These are phyloP conservation scores for Acanthacorydalis orientalis DNA, from an alignment of 2,888 invertebrate genomes.

Conservation along the genomic window DNA sequence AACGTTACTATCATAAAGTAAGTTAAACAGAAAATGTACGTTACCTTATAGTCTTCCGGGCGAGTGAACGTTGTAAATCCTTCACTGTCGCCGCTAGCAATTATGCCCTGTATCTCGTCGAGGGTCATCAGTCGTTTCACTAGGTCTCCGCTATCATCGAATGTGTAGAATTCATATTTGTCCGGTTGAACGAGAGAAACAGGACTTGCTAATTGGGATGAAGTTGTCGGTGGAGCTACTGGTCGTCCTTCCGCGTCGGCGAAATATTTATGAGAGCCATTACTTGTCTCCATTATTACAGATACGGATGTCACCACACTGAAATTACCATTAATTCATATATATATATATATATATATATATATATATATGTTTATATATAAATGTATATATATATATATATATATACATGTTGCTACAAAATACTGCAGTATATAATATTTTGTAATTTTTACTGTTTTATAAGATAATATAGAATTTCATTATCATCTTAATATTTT, in stretches of 20 bases:
- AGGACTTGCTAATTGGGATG: constrained; percentile 57
- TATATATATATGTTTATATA: too few relatives aligned
- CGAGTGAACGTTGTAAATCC: constrained; percentile 12
- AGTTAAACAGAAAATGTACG: too few relatives aligned
- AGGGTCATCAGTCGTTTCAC: constrained; percentile 71
- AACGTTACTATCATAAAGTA: too few relatives aligned
- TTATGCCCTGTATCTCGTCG: constrained; percentile 69
- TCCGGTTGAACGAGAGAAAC: constrained; percentile 66
- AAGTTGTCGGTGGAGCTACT: constrained; percentile 41
- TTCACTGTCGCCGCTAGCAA: constrained; percentile 63
- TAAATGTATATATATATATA: too few relatives aligned
- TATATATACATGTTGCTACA: too few relatives aligned
- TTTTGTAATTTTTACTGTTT: too few relatives aligned
- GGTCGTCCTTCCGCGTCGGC: constrained; percentile 54
- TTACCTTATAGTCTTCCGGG: too few relatives aligned
- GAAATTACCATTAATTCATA: constrained; percentile 11
- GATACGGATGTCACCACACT: constrained; percentile 50
- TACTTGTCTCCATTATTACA: constrained; percentile 36
- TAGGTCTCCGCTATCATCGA: constrained; percentile 67
- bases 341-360: too few relatives aligned
- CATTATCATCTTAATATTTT: too few relatives aligned
- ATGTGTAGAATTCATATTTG: constrained; percentile 74
- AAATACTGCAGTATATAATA: too few relatives aligned
- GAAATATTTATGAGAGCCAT: constrained; percentile 41
- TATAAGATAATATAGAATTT: too few relatives aligned